phyloP scores from a whole-genome alignment of 1,140 invertebrate species.

The Parasteatoda tepidariorum region DNA sequence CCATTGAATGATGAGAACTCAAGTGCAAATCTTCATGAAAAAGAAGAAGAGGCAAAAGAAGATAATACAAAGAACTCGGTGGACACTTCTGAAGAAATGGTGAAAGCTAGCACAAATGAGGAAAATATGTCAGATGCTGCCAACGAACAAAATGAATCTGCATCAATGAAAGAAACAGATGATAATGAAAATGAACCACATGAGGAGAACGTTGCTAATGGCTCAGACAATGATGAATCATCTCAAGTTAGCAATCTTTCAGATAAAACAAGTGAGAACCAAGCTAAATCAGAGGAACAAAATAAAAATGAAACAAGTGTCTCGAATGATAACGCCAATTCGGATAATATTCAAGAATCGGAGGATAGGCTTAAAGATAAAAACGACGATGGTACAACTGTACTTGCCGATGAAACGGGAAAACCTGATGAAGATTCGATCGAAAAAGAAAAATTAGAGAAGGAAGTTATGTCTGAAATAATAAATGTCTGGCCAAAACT shows the following conservation, averaged over 20 bases:
- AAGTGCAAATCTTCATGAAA: not conserved
- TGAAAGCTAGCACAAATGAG: not conserved
- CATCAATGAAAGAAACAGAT: not conserved
- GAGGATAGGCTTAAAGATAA: not conserved
- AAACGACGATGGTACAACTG: not conserved
- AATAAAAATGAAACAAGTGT: not conserved
- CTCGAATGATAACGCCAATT: not conserved
- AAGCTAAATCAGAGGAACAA: not conserved
- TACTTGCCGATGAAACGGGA: not conserved
- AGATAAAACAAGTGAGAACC: not conserved
- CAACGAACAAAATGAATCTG: not conserved
- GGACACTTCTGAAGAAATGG: not conserved
- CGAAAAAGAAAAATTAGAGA: no score
- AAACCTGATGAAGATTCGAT: no score
- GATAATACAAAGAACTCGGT: not conserved
- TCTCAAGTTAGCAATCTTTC: no score
- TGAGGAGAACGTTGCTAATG: not conserved
- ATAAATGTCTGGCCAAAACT: no score
- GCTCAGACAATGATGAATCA: not conserved
- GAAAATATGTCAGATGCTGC: not conserved
- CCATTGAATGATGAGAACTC: not conserved
- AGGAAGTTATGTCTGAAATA: no score
- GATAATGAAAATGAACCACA: not conserved
- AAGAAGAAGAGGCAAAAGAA: not conserved
- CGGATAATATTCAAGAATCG: not conserved